phyloP scores from a whole-genome alignment of 2,888 invertebrate genomes.

The Nudaria mundana region DNA sequence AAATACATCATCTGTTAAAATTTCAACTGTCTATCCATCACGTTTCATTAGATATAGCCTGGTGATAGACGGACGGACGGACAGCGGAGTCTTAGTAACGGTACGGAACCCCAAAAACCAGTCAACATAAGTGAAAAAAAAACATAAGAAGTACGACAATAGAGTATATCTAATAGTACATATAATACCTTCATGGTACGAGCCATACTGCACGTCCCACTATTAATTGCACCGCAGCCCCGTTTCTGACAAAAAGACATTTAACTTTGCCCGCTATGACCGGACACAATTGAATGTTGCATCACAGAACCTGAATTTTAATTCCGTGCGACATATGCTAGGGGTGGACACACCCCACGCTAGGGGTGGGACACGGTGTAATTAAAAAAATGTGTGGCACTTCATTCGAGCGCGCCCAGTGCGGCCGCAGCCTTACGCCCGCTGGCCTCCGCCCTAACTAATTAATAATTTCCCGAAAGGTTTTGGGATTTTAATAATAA shows the following conservation, averaged over 20 bases:
- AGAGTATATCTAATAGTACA: too few species aligned
- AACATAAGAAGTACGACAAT: too few species aligned
- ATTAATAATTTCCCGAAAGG: conserved; percentile 64
- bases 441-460: conserved; percentile 49
- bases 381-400: conserved; percentile 79
- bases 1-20: too few species aligned
- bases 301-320: conserved; percentile 71
- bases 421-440: conserved; percentile 47
- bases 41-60: too few species aligned
- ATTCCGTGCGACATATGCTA: conserved; percentile 71
- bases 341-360: conserved; percentile 22
- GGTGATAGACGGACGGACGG: too few species aligned
- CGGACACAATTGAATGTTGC: conserved; percentile 57
- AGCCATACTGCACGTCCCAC: conserved; percentile 4
- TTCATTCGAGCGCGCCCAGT: conserved; percentile 63
- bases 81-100: too few species aligned
- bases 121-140: too few species aligned
- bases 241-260: conserved; percentile 25
- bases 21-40: too few species aligned
- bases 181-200: too few species aligned
- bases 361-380: conserved; percentile 45
- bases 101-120: too few species aligned
- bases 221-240: conserved; percentile 15
- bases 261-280: conserved; percentile 33
- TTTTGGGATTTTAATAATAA: conserved; percentile 66